Evolutionary conservation across 1,140 invertebrate genomes (phyloP), one percentile per base, ranked within the genome.

Genomic region (roundworm (Caenorhabditis elegans)): DNA sequence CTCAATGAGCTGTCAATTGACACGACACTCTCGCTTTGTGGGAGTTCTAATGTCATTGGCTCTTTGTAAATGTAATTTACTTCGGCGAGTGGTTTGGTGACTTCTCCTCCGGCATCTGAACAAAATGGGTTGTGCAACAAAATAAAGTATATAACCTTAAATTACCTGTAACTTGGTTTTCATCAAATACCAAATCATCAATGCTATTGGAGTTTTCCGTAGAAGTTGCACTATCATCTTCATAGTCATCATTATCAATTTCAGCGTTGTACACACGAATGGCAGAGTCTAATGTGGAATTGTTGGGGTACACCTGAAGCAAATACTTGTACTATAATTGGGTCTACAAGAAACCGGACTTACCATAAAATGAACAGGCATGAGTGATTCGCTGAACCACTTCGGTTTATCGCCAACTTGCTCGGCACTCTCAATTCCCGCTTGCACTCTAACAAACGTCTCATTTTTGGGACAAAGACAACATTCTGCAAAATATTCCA

Each of bases 401-500:
- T 97, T 96, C 0, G 94, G 92, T 90, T 99, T 99, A 90, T 99
- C 97, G 5, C 98, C 98, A 82, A 99, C 95, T 89, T 97, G 93
- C 13, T 93, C 92, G 1, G 97, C 96, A 91, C 98, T 96, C 90
- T 94, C 94, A 17, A 99, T 88, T 28, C 92, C 97, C 0, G 96
- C 98, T 87, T 99, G 96, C 5, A 99, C 95, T 36, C 98, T 92
- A 36, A 98, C 92, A 88, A 98, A 99, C 6, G 97, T 96, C 34
- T 98, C 95, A 92, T 99, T 99, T 83, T 93, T 95, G 0, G 98
- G 98, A 15, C 95, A 96, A 1, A 99, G 91, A 0, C 95, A 95
- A 95, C 97, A 99, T 91, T 99, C 98, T 0, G 96, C 96, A 82
- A 98, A 93, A 91, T 96, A 99, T 90, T 99, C 97, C 2, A 99